phyloP scores from a whole-genome alignment of 2,113 vertebrate genomes.

The Oreotragus oreotragus region DNA sequence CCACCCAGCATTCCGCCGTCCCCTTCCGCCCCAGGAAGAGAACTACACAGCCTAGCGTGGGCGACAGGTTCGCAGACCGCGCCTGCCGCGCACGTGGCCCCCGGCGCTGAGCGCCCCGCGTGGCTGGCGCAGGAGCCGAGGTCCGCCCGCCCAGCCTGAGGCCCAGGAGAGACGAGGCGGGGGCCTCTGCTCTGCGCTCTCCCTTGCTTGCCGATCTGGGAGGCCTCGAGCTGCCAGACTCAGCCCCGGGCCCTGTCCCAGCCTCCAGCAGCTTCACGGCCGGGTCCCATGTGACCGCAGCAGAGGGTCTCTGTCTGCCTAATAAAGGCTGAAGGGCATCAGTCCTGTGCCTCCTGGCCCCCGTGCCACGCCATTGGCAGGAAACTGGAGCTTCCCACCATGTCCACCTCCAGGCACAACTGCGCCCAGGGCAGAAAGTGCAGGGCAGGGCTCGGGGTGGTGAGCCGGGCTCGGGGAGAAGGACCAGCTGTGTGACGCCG shows the following conservation, averaged over 20 bases:
- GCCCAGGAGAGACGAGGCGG: too few species aligned
- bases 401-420: accelerated
- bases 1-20: accelerated
- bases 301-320: not conserved
- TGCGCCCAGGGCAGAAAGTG: not conserved
- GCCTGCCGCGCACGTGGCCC: accelerated
- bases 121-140: accelerated
- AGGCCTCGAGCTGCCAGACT: not conserved
- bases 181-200: accelerated
- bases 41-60: accelerated
- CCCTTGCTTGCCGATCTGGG: not conserved
- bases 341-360: too few species aligned
- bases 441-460: not conserved
- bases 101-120: too few species aligned
- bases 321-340: too few species aligned
- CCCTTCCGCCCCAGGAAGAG: not conserved
- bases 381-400: not conserved
- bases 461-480: accelerated
- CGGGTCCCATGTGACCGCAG: accelerated
- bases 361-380: accelerated
- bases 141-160: accelerated
- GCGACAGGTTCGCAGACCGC: accelerated
- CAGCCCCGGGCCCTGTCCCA: not conserved
- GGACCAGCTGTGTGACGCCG: accelerated
- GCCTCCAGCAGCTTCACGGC: not conserved